These are phyloP conservation scores for Hemaris fuciformis DNA, from an alignment of 2,888 invertebrate genomes.

Conservation along the genomic window DNA sequence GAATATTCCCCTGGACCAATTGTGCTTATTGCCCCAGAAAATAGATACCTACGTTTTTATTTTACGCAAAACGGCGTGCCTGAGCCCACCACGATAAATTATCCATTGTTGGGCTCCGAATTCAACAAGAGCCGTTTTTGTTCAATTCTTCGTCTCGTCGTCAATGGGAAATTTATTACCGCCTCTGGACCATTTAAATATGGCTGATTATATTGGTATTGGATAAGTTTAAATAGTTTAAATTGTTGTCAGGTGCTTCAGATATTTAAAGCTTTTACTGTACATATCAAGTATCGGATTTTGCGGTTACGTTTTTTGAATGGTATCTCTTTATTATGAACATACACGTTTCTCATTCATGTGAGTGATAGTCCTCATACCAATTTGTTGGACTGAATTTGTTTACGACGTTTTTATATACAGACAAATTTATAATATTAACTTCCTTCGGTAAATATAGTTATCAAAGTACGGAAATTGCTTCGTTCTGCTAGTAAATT, in stretches of 20 bases:
- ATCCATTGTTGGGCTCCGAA: conserved; percentile 72
- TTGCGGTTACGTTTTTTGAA: neutral
- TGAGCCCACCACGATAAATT: conserved; percentile 74
- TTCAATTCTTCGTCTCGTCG: conserved; percentile 78
- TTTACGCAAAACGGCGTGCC: conserved; percentile 52
- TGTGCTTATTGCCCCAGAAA: conserved; percentile 35
- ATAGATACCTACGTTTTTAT: conserved; percentile 55
- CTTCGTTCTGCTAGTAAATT: neutral
- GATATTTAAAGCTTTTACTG: conserved; percentile 30
- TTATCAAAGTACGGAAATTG: conserved; percentile 25
- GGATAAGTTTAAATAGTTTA: conserved; percentile 60
- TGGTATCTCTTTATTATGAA: neutral
- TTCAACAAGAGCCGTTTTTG: conserved; percentile 77
- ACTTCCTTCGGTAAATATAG: conserved; percentile 22
- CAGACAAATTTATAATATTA: neutral
- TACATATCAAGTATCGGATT: neutral
- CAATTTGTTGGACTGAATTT: neutral
- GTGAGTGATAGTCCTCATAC: neutral
- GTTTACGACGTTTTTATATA: neutral
- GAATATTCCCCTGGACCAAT: conserved; percentile 25
- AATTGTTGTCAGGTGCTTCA: conserved; percentile 59
- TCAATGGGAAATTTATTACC: conserved; percentile 79
- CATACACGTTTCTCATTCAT: neutral
- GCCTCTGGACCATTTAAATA: conserved; percentile 73
- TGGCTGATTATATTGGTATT: conserved; percentile 72